These are phyloP conservation scores for Chelonus formosanus DNA, from an alignment of 2,888 invertebrate species.

Conservation along the genomic window DNA sequence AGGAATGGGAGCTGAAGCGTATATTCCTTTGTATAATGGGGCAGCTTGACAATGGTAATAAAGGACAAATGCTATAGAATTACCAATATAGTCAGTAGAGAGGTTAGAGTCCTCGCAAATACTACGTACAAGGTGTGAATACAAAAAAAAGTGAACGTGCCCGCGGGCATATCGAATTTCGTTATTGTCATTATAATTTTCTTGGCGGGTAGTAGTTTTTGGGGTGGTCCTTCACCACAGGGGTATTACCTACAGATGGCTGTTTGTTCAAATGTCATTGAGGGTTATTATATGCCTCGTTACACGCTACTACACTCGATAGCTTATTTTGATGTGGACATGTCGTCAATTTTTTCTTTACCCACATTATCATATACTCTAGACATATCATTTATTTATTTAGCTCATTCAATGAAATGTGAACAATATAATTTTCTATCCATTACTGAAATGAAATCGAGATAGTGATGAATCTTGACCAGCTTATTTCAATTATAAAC, in stretches of 20 bases:
- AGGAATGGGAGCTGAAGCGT: not conserved
- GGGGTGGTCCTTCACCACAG: conserved; percentile 62
- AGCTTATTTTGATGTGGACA: conserved; percentile 20
- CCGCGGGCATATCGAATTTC: conserved; percentile 64
- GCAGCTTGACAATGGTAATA: conserved; percentile 30
- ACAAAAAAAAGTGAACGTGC: conserved; percentile 51
- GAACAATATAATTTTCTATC: no score
- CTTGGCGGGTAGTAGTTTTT: conserved; percentile 62
- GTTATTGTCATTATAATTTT: conserved; percentile 65
- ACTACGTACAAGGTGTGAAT: conserved; percentile 34
- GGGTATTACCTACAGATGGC: conserved; percentile 65
- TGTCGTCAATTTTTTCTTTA: conserved; percentile 12
- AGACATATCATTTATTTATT: no score
- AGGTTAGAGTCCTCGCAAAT: conserved; percentile 23
- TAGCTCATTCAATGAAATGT: no score
- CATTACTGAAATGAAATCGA: no score
- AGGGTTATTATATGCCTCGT: conserved; percentile 65
- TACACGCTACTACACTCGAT: conserved; percentile 45
- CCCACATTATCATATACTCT: no score
- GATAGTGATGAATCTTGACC: no score
- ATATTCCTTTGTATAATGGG: conserved; percentile 26
- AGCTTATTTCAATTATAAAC: no score
- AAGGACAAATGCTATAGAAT: conserved; percentile 51
- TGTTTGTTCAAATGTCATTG: conserved; percentile 63
- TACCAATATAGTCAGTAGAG: conserved; percentile 39